Base-by-base conservation (phyloP, 2,113 vertebrate species). In the Heteronetta atricapilla region DNA sequence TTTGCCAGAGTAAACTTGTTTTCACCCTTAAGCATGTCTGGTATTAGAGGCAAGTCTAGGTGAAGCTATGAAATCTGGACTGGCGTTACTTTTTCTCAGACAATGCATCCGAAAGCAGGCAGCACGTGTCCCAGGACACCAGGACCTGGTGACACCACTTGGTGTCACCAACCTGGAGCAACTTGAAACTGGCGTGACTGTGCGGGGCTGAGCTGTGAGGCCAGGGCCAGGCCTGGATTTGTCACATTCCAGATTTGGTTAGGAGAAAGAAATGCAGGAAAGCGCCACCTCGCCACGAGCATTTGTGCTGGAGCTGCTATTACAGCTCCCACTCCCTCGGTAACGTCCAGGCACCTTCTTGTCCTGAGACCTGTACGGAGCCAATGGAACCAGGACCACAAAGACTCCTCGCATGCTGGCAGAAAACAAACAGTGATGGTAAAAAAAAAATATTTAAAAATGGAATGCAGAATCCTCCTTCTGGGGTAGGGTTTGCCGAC, bases 1-100 rank as follows among this genome's bases (percentile, higher is more conserved):
- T 93, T 81, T 91, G 77, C 92, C 94, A 91, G 88, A 93, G 94
- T 87, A 93, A 96, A 95, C 82, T 94, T 87, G 52, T 81, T 93
- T 72, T 93, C 69, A 84, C 88, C 66, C 88, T 91, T 87, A 74
- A 94, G 88, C 77, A 84, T 62, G 84, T 89, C 94, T 95, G 60
- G 88, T 91, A 89, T 84, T 87, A 75, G 69, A 96, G 88, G 74
- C 85, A 96, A 83, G 84, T 87, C 87, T 74, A 78, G 74, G 82
- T 94, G 92, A 94, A 63, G 74, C 78, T 82, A 44, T 84, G 88
- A 70, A 48, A 70, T 21, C 26, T 78, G 74, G 26, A 7, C 91
- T 4, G 58, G 34, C 34, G 6, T 84, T 69, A 56, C 33, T 19
- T 87, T 87, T 20, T 48, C 29, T 8, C 23, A 79, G 56, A 55